These are phyloP conservation scores for Probaryconus sp. DNA, from an alignment of 1,140 invertebrate species.

Conservation along the genomic window DNA sequence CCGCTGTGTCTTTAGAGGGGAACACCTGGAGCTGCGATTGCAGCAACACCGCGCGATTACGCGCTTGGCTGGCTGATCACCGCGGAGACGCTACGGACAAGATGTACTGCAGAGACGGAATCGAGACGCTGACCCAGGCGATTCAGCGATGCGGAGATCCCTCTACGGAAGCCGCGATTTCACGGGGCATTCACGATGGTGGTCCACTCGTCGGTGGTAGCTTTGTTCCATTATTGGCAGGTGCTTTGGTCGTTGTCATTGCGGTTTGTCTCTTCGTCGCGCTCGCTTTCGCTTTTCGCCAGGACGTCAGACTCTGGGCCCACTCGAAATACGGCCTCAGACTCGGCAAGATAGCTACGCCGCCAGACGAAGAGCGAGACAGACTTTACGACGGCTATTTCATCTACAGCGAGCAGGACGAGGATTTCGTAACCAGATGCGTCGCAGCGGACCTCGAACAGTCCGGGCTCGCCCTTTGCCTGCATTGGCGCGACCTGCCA, in stretches of 20 bases:
- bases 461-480: conserved; percentile 84
- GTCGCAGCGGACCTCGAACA: conserved; percentile 89
- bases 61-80: conserved; percentile 86
- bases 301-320: conserved; percentile 86
- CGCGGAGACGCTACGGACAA: conserved; percentile 82
- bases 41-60: conserved; percentile 86
- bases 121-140: conserved; percentile 80
- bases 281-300: conserved; percentile 86
- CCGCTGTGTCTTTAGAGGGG: conserved; percentile 85
- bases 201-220: conserved; percentile 79
- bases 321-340: conserved; percentile 86
- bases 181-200: conserved; percentile 69
- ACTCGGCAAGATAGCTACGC: conserved; percentile 82
- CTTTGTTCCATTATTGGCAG: conserved; percentile 86
- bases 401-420: conserved; percentile 91
- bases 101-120: conserved; percentile 82
- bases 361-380: conserved; percentile 82
- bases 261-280: conserved; percentile 84
- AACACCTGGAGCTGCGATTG: conserved; percentile 96
- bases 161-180: conserved; percentile 68
- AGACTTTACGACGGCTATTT: conserved; percentile 92
- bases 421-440: conserved; percentile 87
- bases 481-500: conserved; percentile 86
- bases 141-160: conserved; percentile 82
- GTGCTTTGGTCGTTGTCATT: conserved; percentile 85